These are phyloP conservation scores for Quadroppia sp. DNA, from an alignment of 2,888 invertebrate genomes.

Conservation along the genomic window DNA sequence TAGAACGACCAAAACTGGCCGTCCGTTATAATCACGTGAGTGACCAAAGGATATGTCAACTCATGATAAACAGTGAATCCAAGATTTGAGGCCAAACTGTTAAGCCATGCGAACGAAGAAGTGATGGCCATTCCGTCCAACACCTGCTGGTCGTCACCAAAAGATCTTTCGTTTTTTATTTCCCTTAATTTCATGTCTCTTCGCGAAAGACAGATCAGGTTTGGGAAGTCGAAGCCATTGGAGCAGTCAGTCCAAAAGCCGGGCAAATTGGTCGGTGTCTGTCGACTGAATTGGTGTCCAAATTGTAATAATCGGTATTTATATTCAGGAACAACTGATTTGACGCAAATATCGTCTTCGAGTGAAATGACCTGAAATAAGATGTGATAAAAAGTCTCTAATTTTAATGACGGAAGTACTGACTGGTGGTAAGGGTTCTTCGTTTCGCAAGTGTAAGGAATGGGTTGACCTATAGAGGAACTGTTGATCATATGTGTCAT, in stretches of 20 bases:
- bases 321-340: slow-evolving; percentile 48
- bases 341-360: slow-evolving; percentile 49
- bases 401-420: slow-evolving; percentile 35
- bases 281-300: slow-evolving; percentile 8
- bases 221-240: slow-evolving; percentile 64
- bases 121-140: slow-evolving; percentile 70
- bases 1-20: slow-evolving; percentile 81
- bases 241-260: slow-evolving; percentile 74
- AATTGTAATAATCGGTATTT: slow-evolving; percentile 58
- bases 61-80: slow-evolving; percentile 87
- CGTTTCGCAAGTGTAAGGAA: slow-evolving; percentile 65
- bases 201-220: slow-evolving; percentile 68
- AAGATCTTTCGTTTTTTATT: slow-evolving; percentile 29
- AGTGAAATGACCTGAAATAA: slow-evolving; percentile 53
- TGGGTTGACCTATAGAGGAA: slow-evolving; percentile 58
- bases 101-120: slow-evolving; percentile 73
- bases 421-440: slow-evolving; percentile 64
- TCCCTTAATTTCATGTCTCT: slow-evolving; percentile 58
- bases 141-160: slow-evolving; percentile 58
- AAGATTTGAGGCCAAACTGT: slow-evolving; percentile 72
- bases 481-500: slow-evolving; percentile 17
- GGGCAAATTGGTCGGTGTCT: slow-evolving; percentile 39
- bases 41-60: slow-evolving; percentile 79
- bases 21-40: slow-evolving; percentile 83
- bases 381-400: neutral